Evolutionary conservation across 1,140 invertebrate species (phyloP).

Genomic region (Macrobrachium nipponense): DNA sequence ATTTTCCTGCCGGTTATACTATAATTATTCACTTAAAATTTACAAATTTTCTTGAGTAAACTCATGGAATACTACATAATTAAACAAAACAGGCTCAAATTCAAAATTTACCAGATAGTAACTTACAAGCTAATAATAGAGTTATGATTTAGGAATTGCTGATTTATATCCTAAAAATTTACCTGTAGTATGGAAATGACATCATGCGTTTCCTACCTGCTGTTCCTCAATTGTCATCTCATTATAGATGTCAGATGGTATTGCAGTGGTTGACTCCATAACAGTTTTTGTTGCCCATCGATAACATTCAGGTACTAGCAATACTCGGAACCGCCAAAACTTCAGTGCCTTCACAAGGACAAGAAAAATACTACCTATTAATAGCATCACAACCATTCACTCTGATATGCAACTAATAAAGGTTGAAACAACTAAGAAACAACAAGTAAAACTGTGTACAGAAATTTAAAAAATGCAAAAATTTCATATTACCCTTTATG

Average conservation of each 20-base stretch:
- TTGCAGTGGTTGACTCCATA: conserved; percentile 10
- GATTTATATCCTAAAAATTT: no score
- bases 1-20: no score
- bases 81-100: no score
- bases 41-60: no score
- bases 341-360: conserved; percentile 74
- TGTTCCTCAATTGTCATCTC: conserved; percentile 30
- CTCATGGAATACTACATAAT: no score
- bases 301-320: conserved; percentile 78
- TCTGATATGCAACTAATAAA: neutral
- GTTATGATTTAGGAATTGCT: no score
- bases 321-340: conserved; percentile 94
- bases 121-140: no score
- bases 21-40: no score
- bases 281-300: conserved; percentile 39
- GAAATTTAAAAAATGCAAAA: no score
- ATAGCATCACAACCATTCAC: neutral
- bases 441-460: neutral
- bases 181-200: neutral
- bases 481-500: no score
- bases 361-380: no score
- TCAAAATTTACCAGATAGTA: no score
- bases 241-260: conserved; percentile 30
- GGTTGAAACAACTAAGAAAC: neutral
- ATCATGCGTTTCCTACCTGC: conserved; percentile 41